Evolutionary conservation across 1,140 invertebrate genomes (phyloP), one percentile per base, ranked within the genome.

Genomic region (Drosophila bipectinata): DNA sequence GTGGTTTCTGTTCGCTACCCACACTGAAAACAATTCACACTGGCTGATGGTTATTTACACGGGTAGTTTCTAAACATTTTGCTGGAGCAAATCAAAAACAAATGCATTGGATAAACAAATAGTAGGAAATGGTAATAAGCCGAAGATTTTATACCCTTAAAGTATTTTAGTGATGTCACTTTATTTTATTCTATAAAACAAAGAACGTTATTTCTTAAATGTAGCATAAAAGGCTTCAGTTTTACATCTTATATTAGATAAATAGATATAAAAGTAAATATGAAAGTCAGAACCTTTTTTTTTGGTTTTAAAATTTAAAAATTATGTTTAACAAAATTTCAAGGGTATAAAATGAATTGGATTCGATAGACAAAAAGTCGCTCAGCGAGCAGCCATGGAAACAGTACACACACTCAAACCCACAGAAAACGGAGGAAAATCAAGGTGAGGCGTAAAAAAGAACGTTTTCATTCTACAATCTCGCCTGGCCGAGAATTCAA

Each of bases 401-500:
- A 69, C 51, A 26, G 48, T 34, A 66, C 53, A 72, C 14, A 61
- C 14, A 54, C 18, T 58, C 37, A 28, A 34, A 57, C 54, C 44
- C 49, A 63, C 21, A 48, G 34, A 14, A 62, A 56, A 51, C 48
- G 63, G 78, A 72, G 47, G 78, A 63, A 81, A 64, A 79, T 87
- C 83, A 87, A 87, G 83, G 83, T 79, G 72, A 87, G 66, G 62
- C 75, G 75, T 82, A 77, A 82, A 81, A 85, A 81, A 73, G 63
- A 79, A 74, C 47, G 55, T 52, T 77, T 73, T 57, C 69, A 55
- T 44, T 47, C 44, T 47, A 47, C 15, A 56, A 63, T 66, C 49
- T 47, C 61, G 61, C 62, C 64, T 63, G 69, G 64, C 61, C 67
- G 48, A 66, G 55, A 59, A 66, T 61, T 49, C n/a, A 9, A 32